These are phyloP conservation scores for Haemorhous mexicanus DNA, from an alignment of 2,113 vertebrate genomes.

Conservation along the genomic window DNA sequence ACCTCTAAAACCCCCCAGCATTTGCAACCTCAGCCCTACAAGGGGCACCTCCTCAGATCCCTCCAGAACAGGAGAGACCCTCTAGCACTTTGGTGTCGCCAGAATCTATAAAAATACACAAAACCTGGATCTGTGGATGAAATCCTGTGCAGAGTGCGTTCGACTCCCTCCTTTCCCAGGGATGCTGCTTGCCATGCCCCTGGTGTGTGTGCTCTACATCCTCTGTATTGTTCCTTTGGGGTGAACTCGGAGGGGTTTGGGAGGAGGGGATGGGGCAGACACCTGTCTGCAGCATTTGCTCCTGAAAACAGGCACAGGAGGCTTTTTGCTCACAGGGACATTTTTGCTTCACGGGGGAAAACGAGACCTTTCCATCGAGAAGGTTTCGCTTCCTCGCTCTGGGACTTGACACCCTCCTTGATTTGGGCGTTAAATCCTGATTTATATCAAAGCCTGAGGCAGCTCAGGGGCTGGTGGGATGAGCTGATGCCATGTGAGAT, in stretches of 20 bases:
- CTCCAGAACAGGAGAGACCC: not conserved
- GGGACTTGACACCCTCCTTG: not conserved
- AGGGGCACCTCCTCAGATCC: not conserved
- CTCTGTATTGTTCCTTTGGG: not conserved
- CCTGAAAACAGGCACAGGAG: not conserved
- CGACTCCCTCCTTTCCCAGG: not conserved
- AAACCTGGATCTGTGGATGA: not conserved
- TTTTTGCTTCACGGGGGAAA: not conserved
- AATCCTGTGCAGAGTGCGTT: not conserved
- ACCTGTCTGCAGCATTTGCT: not conserved
- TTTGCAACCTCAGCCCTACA: not conserved
- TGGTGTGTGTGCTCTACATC: not conserved
- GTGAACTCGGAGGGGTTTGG: not conserved
- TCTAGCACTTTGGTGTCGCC: not conserved
- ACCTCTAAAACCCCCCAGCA: not conserved
- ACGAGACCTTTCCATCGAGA: not conserved
- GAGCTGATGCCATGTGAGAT: not conserved
- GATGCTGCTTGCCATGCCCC: not conserved
- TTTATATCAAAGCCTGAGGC: not conserved
- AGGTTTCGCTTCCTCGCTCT: not conserved
- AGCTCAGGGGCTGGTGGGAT: not conserved
- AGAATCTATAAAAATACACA: not conserved
- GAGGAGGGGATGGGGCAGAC: not conserved
- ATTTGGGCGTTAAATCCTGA: not conserved
- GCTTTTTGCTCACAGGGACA: not conserved